Evolutionary conservation across 2,797 vertebrate genomes (phyloP), one percentile per base, ranked within the genome.

Genomic region (Esox masquinongy): DNA sequence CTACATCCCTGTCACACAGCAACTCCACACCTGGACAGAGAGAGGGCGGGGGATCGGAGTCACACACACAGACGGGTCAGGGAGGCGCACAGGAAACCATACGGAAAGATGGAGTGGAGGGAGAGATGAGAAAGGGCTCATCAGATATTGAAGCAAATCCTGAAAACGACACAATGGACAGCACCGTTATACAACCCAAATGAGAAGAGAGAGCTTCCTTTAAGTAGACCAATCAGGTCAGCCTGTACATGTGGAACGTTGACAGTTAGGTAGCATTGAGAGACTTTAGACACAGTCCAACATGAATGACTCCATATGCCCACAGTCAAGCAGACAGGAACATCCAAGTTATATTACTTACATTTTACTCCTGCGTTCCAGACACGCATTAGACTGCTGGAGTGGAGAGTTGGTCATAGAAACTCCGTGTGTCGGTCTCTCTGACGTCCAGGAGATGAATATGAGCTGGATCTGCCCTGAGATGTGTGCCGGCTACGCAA

Each of bases 1-100:
- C 98, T 49, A 99, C 98, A 0, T 99, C 98, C 75, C 97, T 91
- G 85, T 99, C 98, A 0, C 98, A 99, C 0, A 99, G 90, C 84
- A 99, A 92, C 94, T 99, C 98, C 77, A 99, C 97, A 15, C 98
- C 98, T 99, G 87, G 1, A 47, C 34, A 36, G 7, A 19, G 64
- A 31, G 64, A 16, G 29, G 50, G 64, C 43, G 47, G 29, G 19
- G 72, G 11, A 72, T 19, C 47, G 19, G 8, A 36, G 17, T 6
- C 19, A 43, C 9, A 19, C 9, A 19, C 17, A 39, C 7, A 39
- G 19, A 14, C 34, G 12, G 5, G 24, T 31, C 11, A 36, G 34
- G 43, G 34, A n/a, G 70, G 34, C 1, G 36, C 17, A 39, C 26
- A 26, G 17, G 11, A 31, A 12, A 31, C 6, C 4, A 53, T 1